Base-by-base conservation (phyloP, 2,797 vertebrate genomes). In the Kryptolebias ocellatus region DNA sequence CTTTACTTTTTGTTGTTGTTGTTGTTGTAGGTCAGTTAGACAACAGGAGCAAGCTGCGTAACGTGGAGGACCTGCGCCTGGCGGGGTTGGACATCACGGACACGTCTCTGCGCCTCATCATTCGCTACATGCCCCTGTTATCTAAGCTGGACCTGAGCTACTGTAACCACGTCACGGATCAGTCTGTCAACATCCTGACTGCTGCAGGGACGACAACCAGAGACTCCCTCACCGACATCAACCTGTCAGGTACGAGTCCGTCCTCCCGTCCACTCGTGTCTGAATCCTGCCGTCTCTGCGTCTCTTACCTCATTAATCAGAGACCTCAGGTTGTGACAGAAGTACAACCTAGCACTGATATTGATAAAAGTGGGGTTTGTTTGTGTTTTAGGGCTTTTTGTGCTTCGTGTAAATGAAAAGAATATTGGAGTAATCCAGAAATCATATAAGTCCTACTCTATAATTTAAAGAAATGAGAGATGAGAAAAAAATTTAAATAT, bases 91-190 rank as follows among this genome's bases (percentile, higher is more conserved):
- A 99, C 78, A 95, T 99, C 83, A 98, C 97, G 0, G 98, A 99
- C 0, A 90, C 94, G 0, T 96, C 96, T 2, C 90, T 99, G 79
- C 93, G 94, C 55, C 94, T 98, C 54, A 95, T 99, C 86, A 97
- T 97, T 62, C 91, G 94, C 37, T 96, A 98, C 90, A 96, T 98
- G 96, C 96, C 96, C 11, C 90, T 94, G 70, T 87, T 99, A 53
- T 94, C 96, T 83, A 95, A 93, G 84, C 93, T 99, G 81, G 96
- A 98, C 78, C 95, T 99, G 61, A 97, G 96, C 92, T 98, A 97
- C 94, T 98, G 96, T 92, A 98, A 97, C 84, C 96, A 98, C 0
- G 94, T 98, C 76, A 98, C 95, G 0, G 96, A 98, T 90, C 96
- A 98, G 93, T 97, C 96, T 1, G 95, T 98, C 76, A 98, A 98